Conservation (phyloP, 2,113 vertebrate species). For the Erythrocercus mccallii region DNA sequence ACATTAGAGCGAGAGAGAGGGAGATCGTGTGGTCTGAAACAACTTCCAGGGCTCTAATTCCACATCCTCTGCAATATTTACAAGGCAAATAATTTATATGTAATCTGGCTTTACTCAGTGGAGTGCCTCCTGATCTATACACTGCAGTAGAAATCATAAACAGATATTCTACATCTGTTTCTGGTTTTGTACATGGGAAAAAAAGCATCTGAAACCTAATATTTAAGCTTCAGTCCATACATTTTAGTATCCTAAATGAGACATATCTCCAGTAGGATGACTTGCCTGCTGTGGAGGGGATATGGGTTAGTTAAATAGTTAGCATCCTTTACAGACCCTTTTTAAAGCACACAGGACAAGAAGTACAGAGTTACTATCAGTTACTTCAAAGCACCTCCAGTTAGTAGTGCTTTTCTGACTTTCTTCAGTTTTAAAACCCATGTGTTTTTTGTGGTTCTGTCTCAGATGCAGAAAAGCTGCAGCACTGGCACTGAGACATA, state of each 20-base stretch:
- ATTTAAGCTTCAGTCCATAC: background rate
- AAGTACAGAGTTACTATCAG: background rate
- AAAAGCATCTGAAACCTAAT: background rate
- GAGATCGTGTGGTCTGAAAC: background rate
- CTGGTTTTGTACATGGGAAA: constrained; percentile 1
- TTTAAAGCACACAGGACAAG: background rate
- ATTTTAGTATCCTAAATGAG: background rate
- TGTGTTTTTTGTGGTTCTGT: constrained; percentile 19
- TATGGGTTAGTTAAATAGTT: background rate
- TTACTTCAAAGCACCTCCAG: background rate
- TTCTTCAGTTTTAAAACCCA: background rate
- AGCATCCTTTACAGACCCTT: background rate
- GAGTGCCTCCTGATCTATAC: background rate
- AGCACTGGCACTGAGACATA: constrained; percentile 14
- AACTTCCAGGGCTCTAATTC: constrained; percentile 2
- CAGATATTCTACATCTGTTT: constrained; percentile 21
- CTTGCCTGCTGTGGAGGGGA: background rate
- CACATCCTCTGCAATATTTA: constrained; percentile 31
- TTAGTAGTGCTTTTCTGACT: background rate
- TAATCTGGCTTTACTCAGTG: constrained; percentile 19
- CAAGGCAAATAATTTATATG: background rate
- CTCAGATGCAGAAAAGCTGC: constrained; percentile 34
- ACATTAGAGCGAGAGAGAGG: background rate
- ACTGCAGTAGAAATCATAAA: constrained; percentile 7
- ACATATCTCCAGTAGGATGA: background rate